Conservation (phyloP, 2,888 invertebrate genomes). For the Clusia tigrina region DNA sequence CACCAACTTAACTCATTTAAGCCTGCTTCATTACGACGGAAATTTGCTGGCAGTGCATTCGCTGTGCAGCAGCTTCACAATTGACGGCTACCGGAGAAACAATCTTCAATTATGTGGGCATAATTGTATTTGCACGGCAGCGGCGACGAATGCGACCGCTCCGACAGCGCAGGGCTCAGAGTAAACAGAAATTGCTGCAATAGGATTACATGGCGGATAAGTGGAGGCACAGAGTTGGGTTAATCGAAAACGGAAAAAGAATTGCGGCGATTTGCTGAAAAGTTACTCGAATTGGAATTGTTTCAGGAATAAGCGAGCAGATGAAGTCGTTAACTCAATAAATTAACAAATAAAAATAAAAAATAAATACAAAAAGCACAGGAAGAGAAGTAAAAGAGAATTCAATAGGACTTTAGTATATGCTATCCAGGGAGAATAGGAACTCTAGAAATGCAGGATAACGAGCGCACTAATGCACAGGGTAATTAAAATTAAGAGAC, state of each 20-base stretch:
- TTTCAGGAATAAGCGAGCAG: not conserved
- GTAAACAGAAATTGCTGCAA: not conserved
- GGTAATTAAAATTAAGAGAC: too few relatives aligned
- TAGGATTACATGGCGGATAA: not conserved
- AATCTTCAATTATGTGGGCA: slow-evolving; percentile 27
- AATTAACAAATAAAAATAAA: not conserved
- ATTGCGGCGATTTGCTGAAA: not conserved
- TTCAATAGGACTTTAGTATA: not conserved
- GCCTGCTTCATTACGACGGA: slow-evolving; percentile 31
- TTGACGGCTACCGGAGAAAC: slow-evolving; percentile 15
- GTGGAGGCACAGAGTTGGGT: not conserved
- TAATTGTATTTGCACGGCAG: slow-evolving; percentile 28
- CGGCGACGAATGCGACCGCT: not conserved
- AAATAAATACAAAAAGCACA: not conserved
- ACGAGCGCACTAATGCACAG: too few relatives aligned
- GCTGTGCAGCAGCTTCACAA: slow-evolving; percentile 24
- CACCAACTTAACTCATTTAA: slow-evolving; percentile 38
- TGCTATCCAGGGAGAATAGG: too few relatives aligned
- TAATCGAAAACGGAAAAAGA: not conserved
- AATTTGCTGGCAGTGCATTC: slow-evolving; percentile 33
- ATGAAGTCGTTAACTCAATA: not conserved
- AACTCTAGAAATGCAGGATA: too few relatives aligned
- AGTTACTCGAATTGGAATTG: not conserved
- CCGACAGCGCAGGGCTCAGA: not conserved
- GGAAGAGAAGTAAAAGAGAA: not conserved